These are phyloP conservation scores for Caradrina kadenii DNA, from an alignment of 2,888 invertebrate genomes.

Conservation along the genomic window DNA sequence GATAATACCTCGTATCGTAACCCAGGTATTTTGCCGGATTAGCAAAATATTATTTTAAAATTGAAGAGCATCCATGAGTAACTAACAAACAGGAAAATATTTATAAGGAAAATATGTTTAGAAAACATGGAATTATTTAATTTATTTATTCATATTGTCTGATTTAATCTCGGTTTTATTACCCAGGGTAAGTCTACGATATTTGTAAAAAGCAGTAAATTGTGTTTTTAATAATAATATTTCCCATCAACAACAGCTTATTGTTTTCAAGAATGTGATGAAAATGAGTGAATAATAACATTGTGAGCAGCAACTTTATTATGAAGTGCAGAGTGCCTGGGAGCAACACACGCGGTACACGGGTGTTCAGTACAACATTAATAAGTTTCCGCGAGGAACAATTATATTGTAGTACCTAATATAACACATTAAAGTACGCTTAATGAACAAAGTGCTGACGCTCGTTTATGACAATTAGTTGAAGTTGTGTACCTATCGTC, in stretches of 20 bases:
- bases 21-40: conserved; percentile 10
- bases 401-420: background rate
- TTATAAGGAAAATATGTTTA: no score
- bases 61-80: conserved; percentile 17
- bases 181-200: no score
- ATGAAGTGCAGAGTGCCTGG: background rate
- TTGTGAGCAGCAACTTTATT: background rate
- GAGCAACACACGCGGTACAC: background rate
- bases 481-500: no score
- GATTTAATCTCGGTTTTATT: no score
- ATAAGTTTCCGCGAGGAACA: conserved; percentile 1
- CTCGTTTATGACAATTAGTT: background rate
- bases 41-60: conserved; percentile 42
- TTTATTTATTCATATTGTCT: no score
- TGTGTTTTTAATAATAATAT: no score
- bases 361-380: background rate
- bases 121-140: no score
- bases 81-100: conserved; percentile 5
- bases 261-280: background rate
- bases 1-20: conserved; percentile 31
- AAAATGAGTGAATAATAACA: conserved; percentile 1
- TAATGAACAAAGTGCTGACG: background rate
- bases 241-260: no score
- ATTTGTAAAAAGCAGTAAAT: no score
- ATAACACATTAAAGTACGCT: background rate